Conservation (phyloP, 1,140 invertebrate genomes). For the Argopecten irradians region DNA sequence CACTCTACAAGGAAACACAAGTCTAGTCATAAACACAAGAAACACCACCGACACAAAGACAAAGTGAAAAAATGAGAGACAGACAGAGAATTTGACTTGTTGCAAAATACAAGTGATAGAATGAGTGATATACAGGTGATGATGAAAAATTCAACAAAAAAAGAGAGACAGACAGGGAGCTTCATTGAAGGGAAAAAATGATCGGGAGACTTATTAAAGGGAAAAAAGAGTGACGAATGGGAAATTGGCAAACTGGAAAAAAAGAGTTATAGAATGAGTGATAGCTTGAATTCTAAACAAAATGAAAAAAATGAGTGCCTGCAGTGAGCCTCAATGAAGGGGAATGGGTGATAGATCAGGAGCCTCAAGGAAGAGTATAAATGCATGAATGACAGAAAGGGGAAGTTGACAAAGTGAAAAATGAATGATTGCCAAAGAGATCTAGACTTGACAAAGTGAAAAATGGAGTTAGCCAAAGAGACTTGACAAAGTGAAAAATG, state of each 20-base stretch:
- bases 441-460: not conserved
- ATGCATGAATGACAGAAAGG: too few species aligned
- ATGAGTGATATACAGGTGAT: conserved; percentile 38
- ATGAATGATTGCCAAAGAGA: not conserved
- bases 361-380: too few species aligned
- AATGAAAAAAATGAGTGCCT: not conserved
- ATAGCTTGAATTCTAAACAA: not conserved
- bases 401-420: not conserved
- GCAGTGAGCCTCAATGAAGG: not conserved
- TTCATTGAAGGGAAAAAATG: too few species aligned
- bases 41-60: conserved; percentile 27
- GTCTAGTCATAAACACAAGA: conserved; percentile 40
- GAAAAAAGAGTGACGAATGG: not conserved
- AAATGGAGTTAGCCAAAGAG: not conserved
- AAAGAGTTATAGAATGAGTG: too few species aligned
- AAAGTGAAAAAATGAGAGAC: conserved; percentile 30
- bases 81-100: conserved; percentile 39
- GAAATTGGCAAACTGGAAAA: not conserved
- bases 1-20: conserved; percentile 42
- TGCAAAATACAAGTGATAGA: conserved; percentile 29
- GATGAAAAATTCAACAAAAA: conserved; percentile 31
- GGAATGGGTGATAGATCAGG: too few species aligned
- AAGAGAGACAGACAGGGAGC: not conserved
- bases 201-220: too few species aligned
- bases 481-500: not conserved